These are phyloP conservation scores for Calliphora vomitoria DNA, from an alignment of 2,888 invertebrate species.

Conservation along the genomic window DNA sequence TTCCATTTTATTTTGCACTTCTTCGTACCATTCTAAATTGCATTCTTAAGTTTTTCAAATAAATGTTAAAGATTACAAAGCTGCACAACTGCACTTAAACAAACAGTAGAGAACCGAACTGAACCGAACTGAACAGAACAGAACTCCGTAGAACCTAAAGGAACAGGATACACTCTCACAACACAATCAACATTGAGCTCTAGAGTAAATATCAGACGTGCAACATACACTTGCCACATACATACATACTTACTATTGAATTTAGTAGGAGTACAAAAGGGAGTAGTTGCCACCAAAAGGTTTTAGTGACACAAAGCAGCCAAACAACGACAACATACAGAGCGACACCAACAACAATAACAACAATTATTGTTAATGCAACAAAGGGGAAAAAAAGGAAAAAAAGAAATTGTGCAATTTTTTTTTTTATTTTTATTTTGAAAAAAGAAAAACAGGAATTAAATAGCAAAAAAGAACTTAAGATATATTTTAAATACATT, in stretches of 20 bases:
- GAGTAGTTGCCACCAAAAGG: background rate
- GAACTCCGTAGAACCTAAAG: conserved; percentile 32
- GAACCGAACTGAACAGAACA: conserved; percentile 23
- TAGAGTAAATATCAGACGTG: conserved; percentile 22
- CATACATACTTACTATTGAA: background rate
- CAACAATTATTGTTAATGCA: background rate
- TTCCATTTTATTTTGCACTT: background rate
- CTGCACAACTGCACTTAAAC: conserved; percentile 51
- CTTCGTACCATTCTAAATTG: conserved; percentile 51
- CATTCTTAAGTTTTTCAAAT: conserved; percentile 68
- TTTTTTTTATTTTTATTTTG: background rate
- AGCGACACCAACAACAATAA: conserved; percentile 17
- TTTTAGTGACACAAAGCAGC: conserved; percentile 4
- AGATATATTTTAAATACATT: background rate
- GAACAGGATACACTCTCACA: conserved; percentile 39
- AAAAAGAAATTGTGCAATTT: background rate
- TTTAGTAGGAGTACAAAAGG: conserved; percentile 19
- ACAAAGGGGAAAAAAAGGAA: background rate
- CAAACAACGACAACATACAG: background rate
- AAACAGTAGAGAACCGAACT: conserved; percentile 33
- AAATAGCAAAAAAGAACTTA: background rate
- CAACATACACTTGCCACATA: background rate
- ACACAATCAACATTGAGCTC: conserved; percentile 25
- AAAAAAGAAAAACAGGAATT: background rate
- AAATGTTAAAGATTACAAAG: conserved; percentile 67